Conservation (phyloP, 2,888 invertebrate genomes). For the Holacanthella duospinosa region DNA sequence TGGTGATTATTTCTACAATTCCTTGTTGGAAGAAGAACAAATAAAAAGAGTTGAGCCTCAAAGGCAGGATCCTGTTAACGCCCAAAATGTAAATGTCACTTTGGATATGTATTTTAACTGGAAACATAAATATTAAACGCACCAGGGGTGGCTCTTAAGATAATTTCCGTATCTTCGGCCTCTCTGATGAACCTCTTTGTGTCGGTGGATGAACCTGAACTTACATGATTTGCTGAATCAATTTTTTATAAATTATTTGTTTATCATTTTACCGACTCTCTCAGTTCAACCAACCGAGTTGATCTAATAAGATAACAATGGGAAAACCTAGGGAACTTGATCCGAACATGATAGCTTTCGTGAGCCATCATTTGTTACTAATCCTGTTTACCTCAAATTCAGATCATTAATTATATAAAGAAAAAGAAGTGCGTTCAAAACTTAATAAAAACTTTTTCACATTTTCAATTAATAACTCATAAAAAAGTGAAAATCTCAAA, state of each 20-base stretch:
- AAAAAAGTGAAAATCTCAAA: too few species aligned
- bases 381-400: background rate
- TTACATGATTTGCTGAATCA: background rate
- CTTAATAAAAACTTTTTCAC: too few species aligned
- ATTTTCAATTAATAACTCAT: too few species aligned
- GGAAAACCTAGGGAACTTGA: background rate
- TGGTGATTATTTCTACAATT: background rate
- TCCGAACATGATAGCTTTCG: background rate
- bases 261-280: background rate
- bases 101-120: slow-evolving; percentile 1
- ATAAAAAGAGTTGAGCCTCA: background rate
- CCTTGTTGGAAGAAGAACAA: background rate
- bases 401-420: background rate
- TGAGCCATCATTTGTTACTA: background rate
- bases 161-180: background rate
- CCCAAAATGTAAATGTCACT: slow-evolving; percentile 7
- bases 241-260: background rate
- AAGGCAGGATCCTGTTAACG: background rate
- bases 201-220: background rate
- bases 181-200: background rate
- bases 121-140: background rate
- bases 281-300: background rate
- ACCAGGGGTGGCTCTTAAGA: background rate
- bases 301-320: background rate
- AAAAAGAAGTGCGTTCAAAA: too few species aligned